Conservation (phyloP, 2,797 vertebrate species). For the Notolabrus celidotus region DNA sequence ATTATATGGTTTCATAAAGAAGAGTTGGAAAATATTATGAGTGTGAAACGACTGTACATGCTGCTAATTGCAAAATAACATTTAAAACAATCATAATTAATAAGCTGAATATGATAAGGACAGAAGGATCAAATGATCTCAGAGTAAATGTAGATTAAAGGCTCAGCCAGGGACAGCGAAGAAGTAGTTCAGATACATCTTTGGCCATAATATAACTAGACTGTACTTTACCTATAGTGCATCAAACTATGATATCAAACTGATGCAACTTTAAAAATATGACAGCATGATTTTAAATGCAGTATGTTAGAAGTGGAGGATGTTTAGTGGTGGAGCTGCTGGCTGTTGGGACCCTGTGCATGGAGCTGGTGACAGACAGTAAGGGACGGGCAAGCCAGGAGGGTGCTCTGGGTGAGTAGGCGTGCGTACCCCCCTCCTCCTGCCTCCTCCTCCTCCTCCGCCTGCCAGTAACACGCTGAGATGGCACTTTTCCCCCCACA, state of each 20-base stretch:
- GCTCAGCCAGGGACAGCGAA: too few species aligned
- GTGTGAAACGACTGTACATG: too few species aligned
- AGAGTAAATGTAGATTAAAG: too few species aligned
- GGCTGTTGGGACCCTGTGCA: slow-evolving; percentile 34
- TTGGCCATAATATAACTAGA: too few species aligned
- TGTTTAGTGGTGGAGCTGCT: slow-evolving; percentile 28
- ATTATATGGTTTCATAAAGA: too few species aligned
- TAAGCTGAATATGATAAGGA: too few species aligned
- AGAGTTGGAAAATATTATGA: too few species aligned
- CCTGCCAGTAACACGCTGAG: slow-evolving; percentile 73
- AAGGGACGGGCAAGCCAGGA: slow-evolving; percentile 55
- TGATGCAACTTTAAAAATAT: slow-evolving; percentile 13
- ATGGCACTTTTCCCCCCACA: slow-evolving; percentile 66
- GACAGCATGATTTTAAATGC: slow-evolving; percentile 30
- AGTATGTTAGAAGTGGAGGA: slow-evolving; percentile 14
- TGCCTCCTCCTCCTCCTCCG: slow-evolving; percentile 43
- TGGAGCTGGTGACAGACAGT: slow-evolving; percentile 60
- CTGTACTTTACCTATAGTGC: not conserved
- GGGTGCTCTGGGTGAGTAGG: slow-evolving; percentile 60
- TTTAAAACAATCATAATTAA: too few species aligned
- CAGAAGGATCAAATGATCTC: too few species aligned
- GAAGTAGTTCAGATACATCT: too few species aligned
- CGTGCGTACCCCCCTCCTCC: slow-evolving; percentile 29
- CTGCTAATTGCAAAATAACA: too few species aligned
- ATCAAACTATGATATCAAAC: slow-evolving; percentile 10